phyloP scores from a whole-genome alignment of 2,797 vertebrate species.

The Odontamblyopus rebecca region DNA sequence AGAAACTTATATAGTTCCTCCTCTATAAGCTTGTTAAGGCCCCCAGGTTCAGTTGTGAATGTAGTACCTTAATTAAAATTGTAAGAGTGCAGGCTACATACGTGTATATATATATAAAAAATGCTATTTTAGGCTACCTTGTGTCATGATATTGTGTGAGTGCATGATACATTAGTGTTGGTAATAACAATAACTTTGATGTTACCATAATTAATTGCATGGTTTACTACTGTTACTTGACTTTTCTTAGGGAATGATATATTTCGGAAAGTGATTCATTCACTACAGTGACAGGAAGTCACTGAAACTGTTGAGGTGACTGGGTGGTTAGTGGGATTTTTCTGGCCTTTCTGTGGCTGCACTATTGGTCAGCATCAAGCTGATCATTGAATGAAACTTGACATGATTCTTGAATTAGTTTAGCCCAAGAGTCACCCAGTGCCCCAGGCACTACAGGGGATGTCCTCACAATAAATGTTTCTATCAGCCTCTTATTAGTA shows the following conservation, averaged over 20 bases:
- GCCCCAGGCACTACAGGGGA: not conserved
- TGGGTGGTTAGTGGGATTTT: slow-evolving; percentile 48
- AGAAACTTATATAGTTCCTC: too few species aligned
- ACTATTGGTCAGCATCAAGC: not conserved
- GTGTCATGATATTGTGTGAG: not conserved
- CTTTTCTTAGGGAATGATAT: not conserved
- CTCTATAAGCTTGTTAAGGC: too few species aligned
- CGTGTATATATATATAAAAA: too few species aligned
- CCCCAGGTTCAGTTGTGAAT: too few species aligned
- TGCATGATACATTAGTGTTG: not conserved
- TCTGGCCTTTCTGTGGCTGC: slow-evolving; percentile 49
- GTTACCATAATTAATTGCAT: not conserved
- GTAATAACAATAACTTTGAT: not conserved
- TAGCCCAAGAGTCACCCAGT: not conserved
- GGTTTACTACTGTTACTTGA: not conserved
- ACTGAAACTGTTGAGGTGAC: slow-evolving; percentile 44
- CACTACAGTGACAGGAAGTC: slow-evolving; percentile 9
- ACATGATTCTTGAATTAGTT: not conserved
- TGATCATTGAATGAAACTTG: slow-evolving; percentile 26
- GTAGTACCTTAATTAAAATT: too few species aligned
- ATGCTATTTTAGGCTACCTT: not conserved
- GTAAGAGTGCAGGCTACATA: too few species aligned
- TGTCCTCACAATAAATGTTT: slow-evolving; percentile 11
- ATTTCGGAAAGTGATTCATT: not conserved
- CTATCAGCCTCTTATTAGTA: not conserved